phyloP scores from a whole-genome alignment of 2,888 invertebrate species.

The Xylophagus ater region DNA sequence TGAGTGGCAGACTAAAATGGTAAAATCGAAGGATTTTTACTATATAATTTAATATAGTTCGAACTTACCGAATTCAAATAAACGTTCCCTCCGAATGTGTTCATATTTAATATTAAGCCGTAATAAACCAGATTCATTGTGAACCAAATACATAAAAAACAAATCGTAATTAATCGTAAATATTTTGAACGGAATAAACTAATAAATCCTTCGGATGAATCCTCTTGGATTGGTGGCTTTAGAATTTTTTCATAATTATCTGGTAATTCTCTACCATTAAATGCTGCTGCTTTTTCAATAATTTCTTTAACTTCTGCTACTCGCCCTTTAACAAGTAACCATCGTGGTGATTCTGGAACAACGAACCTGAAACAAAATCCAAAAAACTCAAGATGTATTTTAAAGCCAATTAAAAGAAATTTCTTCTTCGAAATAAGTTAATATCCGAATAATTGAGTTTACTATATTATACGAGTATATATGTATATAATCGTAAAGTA shows the following conservation, averaged over 20 bases:
- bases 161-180: conserved; percentile 55
- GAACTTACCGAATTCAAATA: conserved; percentile 58
- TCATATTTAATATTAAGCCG: conserved; percentile 56
- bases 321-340: conserved; percentile 61
- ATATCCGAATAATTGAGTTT: too few species aligned
- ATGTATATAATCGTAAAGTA: too few species aligned
- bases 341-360: conserved; percentile 69
- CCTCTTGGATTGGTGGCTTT: conserved; percentile 42
- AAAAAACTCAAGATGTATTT: too few species aligned
- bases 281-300: conserved; percentile 51
- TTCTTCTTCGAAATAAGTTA: too few species aligned
- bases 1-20: too few species aligned
- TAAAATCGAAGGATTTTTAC: background rate
- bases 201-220: conserved; percentile 46
- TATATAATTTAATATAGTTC: background rate
- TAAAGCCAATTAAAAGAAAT: too few species aligned
- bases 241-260: conserved; percentile 57
- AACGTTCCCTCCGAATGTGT: conserved; percentile 61
- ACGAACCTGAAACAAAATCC: conserved; percentile 48
- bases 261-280: conserved; percentile 54
- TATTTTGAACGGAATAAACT: conserved; percentile 55
- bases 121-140: conserved; percentile 47
- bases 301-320: conserved; percentile 57
- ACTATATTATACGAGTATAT: too few species aligned
- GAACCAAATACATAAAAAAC: conserved; percentile 65